A percentile compares a stretch with the other conserved stretches of the same genome.
phyloP scores from a whole-genome alignment of 2,888 invertebrate species.

The Alentia gelatinosa region DNA sequence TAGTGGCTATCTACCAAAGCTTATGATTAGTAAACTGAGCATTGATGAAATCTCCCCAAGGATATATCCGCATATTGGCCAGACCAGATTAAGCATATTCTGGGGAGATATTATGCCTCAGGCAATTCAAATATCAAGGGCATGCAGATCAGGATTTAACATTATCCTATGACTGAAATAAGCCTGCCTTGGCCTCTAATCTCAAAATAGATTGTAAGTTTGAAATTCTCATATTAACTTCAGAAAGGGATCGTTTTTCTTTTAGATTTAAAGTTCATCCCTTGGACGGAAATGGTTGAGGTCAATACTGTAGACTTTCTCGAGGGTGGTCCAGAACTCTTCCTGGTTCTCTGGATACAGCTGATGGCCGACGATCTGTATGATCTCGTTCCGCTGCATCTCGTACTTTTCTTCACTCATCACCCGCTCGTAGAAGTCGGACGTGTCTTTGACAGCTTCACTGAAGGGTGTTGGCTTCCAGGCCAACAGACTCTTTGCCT shows the following conservation, averaged over 20 bases:
- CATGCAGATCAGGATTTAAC: too few species aligned
- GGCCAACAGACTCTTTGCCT: conserved; percentile 74
- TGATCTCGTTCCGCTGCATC: conserved; percentile 71
- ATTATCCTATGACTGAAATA: too few species aligned
- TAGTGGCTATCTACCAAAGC: too few species aligned
- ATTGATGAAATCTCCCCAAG: too few species aligned
- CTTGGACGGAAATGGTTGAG: conserved; percentile 63
- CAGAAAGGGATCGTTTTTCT: not conserved
- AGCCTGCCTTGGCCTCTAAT: too few species aligned
- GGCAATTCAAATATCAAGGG: too few species aligned
- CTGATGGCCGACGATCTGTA: conserved; percentile 70
- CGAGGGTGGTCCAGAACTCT: conserved; percentile 62
- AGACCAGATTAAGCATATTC: too few species aligned
- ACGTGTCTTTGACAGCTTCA: conserved; percentile 75
- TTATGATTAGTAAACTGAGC: too few species aligned
- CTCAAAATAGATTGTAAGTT: too few species aligned
- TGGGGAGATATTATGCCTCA: too few species aligned
- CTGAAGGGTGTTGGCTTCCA: conserved; percentile 79
- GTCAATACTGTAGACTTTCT: conserved; percentile 63
- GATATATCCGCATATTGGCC: too few species aligned
- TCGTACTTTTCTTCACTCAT: conserved; percentile 69
- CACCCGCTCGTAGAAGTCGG: conserved; percentile 79
- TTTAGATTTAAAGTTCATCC: conserved; percentile 65
- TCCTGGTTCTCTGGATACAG: conserved; percentile 63
- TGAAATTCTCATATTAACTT: too few species aligned